A percentile compares a stretch with the other conserved stretches of the same genome.
These are phyloP conservation scores for Silurus meridionalis DNA, from an alignment of 2,113 vertebrate genomes.

Conservation along the genomic window DNA sequence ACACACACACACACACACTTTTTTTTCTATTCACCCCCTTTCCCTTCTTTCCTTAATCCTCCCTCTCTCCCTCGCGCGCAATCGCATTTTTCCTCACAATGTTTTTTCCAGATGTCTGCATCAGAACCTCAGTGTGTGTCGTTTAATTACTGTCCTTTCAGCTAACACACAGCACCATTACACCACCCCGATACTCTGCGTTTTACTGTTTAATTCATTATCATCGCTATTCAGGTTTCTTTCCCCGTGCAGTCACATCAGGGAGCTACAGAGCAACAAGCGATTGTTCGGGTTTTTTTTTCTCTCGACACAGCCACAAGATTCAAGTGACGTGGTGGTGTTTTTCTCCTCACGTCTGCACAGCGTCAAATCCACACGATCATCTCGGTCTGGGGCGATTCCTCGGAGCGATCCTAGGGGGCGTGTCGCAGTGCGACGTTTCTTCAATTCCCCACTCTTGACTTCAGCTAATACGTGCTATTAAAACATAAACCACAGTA, in stretches of 20 bases:
- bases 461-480: not conserved
- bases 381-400: not conserved
- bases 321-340: not conserved
- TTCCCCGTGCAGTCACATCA: not conserved
- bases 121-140: not conserved
- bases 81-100: not conserved
- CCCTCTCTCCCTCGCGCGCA: not conserved
- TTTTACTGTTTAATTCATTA: not conserved
- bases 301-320: not conserved
- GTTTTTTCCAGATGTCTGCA: conserved; percentile 4
- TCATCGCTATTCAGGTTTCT: not conserved
- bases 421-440: not conserved
- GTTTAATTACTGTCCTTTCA: not conserved
- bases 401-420: not conserved
- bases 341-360: not conserved
- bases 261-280: not conserved
- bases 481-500: too few relatives aligned
- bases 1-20: not conserved
- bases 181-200: not conserved
- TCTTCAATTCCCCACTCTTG: not conserved
- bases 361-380: not conserved
- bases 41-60: not conserved
- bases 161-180: not conserved
- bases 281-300: not conserved
- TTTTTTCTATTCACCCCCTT: not conserved